phyloP scores from a whole-genome alignment of 2,113 vertebrate species.

The Benitochromis conjunctus region DNA sequence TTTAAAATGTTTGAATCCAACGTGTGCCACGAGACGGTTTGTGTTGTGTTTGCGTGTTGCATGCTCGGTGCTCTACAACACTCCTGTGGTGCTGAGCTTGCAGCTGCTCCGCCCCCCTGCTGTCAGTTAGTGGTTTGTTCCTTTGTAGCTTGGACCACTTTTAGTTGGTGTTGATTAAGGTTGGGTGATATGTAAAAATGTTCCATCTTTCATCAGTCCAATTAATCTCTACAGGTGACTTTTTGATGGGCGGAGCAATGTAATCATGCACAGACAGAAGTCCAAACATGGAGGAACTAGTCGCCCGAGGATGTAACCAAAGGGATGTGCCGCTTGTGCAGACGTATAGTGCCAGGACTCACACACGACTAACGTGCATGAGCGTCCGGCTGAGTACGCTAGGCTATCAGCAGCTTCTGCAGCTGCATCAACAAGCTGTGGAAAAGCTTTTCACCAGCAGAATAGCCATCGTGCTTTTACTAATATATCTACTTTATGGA shows the following conservation, averaged over 20 bases:
- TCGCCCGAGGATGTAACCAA: not conserved
- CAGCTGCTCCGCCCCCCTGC: not conserved
- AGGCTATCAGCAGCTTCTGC: not conserved
- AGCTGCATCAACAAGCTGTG: not conserved
- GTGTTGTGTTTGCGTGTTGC: not conserved
- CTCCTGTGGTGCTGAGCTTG: not conserved
- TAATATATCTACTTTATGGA: not conserved
- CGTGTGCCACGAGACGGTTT: not conserved
- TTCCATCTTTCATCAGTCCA: not conserved
- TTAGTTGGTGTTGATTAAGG: not conserved
- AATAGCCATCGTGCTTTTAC: not conserved
- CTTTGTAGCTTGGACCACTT: not conserved
- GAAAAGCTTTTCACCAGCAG: no score
- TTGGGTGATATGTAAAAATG: not conserved
- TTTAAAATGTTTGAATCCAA: not conserved
- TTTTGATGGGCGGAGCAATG: not conserved
- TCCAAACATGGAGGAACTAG: not conserved
- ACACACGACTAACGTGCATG: not conserved
- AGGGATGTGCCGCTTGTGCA: not conserved
- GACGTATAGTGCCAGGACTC: not conserved
- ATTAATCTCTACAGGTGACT: not conserved
- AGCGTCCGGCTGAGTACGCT: not conserved
- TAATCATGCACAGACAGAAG: not conserved
- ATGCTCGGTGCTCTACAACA: not conserved
- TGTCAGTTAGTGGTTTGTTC: not conserved